Evolutionary conservation across 2,113 vertebrate species (phyloP), one percentile per base, ranked within the genome.

Genomic region (Oophaga pumilio): DNA sequence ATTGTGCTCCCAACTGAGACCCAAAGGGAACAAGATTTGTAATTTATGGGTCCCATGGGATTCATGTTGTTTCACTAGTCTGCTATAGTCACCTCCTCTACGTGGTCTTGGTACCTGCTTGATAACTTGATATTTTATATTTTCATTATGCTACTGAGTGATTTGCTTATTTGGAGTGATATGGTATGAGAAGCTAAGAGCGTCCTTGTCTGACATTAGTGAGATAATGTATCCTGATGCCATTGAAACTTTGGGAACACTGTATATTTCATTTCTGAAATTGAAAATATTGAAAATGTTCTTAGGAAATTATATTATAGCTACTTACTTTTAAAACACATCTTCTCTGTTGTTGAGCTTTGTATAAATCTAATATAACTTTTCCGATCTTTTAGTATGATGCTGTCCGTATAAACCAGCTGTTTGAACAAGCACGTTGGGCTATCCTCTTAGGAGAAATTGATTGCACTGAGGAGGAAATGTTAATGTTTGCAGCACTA

Each of bases 401-500:
- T 11, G 97, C 95, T 0, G 95, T 99, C 79, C 93, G 98, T 79
- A 99, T 99, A 93, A 99, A 98, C 43, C 98, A 99, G 87, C 93
- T 99, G 14, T 99, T 99, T 0, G 98, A 99, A 82, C 98, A 99
- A 92, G 98, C 97, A 0, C 96, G 97, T 17, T 99, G 98, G 98
- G 91, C 96, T 90, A 96, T 99, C 93, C 93, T 99, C 64, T 87
- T 97, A 88, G 98, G 99, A 92, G 98, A 99, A 89, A 97, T 99
- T 0, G 98, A 99, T 68, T 99, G 98, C 93, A 99, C 98, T 0
- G 98, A 99, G 57, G 98, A 99, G 82, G 98, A 99, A 89, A 98
- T 99, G 97, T 89, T 99, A 87, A 98, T 99, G 95, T 99, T 99
- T 2, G 98, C 98, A 8, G 98, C 98, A 0, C 89, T 99, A 11